Base-by-base conservation (phyloP, 2,888 invertebrate genomes). In the Graphium colonna region DNA sequence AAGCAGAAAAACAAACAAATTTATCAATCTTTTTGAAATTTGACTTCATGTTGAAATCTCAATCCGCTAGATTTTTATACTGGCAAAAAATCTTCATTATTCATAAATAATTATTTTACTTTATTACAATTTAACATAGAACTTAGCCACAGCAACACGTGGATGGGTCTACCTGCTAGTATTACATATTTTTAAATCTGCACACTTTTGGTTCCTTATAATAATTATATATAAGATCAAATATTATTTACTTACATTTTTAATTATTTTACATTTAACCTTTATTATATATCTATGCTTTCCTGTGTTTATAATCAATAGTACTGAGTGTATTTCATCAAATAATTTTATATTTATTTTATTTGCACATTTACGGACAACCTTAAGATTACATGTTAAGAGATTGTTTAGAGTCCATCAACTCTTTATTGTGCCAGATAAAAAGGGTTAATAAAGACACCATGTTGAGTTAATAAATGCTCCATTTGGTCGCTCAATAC, bases 401-500 rank as follows among this genome's bases (percentile, higher is more conserved):
- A n/a, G n/a, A 60, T 62, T 75, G 71, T 73, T 64, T 59, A 61
- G 49, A 60, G 60, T 57, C 62, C 59, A 13, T 9, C 8, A 40
- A 44, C 54, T 53, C 44, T 3, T n/a, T 15, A 26, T 47, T 71
- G 81, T 81, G 82, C 82, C 62, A 82, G 15, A 84, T 54, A 52
- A 70, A 68, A 65, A 52, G 60, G 81, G 80, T 81, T 63, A 79
- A 72, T 69, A 73, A 33, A 80, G 82, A 82, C 82, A 82, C 81
- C 80, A 67, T 63, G 57, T 62, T 66, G 56, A 54, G 63, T 56
- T 55, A 52, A 48, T 48, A 13, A 17, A 63, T 81, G 73, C 63
- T 57, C 59, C 61, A 63, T 64, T 65, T 66, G 82, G 81, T 84
- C 82, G 82, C 82, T 81, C 58, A 72, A 81, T 65, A 84, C 84